Base-by-base conservation (phyloP, 2,888 invertebrate species). In the Patella pellucida region DNA sequence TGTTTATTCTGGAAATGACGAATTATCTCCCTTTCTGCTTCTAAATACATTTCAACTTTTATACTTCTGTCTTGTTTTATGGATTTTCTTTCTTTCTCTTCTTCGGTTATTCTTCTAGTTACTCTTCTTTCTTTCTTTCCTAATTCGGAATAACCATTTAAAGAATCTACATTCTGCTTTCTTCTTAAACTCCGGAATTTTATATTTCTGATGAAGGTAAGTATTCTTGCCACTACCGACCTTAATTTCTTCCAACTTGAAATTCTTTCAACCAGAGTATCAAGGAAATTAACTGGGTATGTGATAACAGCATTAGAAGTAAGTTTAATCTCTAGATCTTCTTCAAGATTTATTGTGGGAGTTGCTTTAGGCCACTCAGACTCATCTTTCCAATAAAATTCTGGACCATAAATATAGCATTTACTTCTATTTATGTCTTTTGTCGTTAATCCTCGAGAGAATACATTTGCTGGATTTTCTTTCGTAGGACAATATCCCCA, bases 251-350 rank as follows among this genome's bases (percentile, higher is more conserved):
- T 41, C 41, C 41, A 41, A 41, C 41, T 41, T 41, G 41, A 41
- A 41, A 41, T 41, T 41, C 41, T 41, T 41, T 41, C 7, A 41
- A 41, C 41, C 3, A 7, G 3, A 7, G 0, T 3, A 41, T 7
- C 41, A 41, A 41, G 41, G 41, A 41, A 41, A 41, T 41, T 41
- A 41, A 3, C 5, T 41, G 41, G 41, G n/a, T 4, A 51, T 70
- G 51, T 19, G 4, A 51, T 11, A 15, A 23, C 51, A 12, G n/a
- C 70, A 70, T 14, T 50, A 5, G 51, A 41, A n/a, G 41, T 70
- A 51, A 3, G n/a, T 70, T 70, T 70, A 11, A 70, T 52, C 51
- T 70, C 70, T 16, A 41, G 50, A 19, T 70, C 41, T 14, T 70
- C 70, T 14, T 27, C 11, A 41, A 7, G 41, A 16, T 27, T 68